Evolutionary conservation across 2,113 vertebrate species (phyloP), one percentile per base, ranked within the genome.

Genomic region (Prolemur simus): DNA sequence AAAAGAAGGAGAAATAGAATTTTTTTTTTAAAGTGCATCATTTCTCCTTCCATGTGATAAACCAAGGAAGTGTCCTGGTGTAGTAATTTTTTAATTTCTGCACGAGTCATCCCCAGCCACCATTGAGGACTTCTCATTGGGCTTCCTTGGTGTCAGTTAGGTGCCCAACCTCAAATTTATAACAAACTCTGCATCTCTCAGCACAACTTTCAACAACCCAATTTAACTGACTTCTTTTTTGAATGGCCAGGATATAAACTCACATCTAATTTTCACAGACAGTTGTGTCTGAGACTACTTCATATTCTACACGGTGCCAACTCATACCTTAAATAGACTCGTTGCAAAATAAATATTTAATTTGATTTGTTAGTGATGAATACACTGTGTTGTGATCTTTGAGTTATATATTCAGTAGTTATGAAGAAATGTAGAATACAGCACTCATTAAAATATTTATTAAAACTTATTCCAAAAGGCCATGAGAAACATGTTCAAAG

Each of bases 371-470:
- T 63, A 11, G 8, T 56, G 42, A 23, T 10, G 42, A 34, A 58
- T 93, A 64, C 23, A 52, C 20, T 74, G 7, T 83, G 3, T 80
- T 89, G 0, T 81, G 39, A 52, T 73, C 73, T 64, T 54, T 87
- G 37, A 87, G 37, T 87, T 96, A 66, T n/a, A 17, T 95, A 45
- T 64, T 84, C 21, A 45, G 23, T 74, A 88, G 56, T 42, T 95
- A 64, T 64, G 21, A 58, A 60, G 13, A 95, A 42, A 89, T 69
- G 8, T 54, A 45, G 2, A 74, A 47, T 7, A 63, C 63, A 74
- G 20, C 39, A 64, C 42, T 87, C 69, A 80, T 7, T 76, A 64
- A 85, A 96, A 81, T 89, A 84, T 39, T 54, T 89, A 91, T 89
- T 88, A 95, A 94, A 83, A 63, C 39, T 64, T 87, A 2, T 74